Evolutionary conservation across 2,797 vertebrate genomes (phyloP), one percentile per base, ranked within the genome.

Genomic region (Labeo calbasu): DNA sequence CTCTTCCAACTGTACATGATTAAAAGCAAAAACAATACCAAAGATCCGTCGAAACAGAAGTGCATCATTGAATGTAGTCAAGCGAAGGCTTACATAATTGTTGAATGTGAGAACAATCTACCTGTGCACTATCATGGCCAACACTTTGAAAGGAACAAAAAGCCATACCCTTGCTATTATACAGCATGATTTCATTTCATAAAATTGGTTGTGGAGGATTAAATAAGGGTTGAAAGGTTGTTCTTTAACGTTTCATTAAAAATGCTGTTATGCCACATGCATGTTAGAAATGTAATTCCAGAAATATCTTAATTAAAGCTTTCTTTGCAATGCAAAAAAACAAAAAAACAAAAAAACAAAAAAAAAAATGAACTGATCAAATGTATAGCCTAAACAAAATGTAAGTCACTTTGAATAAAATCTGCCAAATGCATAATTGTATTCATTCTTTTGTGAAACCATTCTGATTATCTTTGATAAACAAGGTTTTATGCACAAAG

Each of bases 121-220:
- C 61, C 61, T 32, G 61, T 65, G 61, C 61, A 65, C 14, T 65
- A 8, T 65, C 61, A 65, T 32, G 0, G 1, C 0, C 25, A 65
- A 17, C 6, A 32, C 14, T 0, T 0, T 65, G 6, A 8, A 8
- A 65, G 0, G 1, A 1, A 0, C 0, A 9, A 32, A 61, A 10
- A 6, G 1, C 0, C 21, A 28, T 0, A 8, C 14, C 2, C 0
- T 17, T 65, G 61, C 25, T 32, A 65, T 65, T 28, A 28, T 0
- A 25, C 23, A 63, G 4, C 12, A 25, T 5, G 23, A 63, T 63
- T 5, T 25, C 2, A 25, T 13, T 28, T 14, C 23, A 63, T 25
- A 13, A 14, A 2, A 0, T 0, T 25, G 21, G 9, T n/a, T 23
- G 57, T 59, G n/a, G 23, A 59, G 57, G 11, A 23, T 4, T 59